Evolutionary conservation across 2,888 invertebrate genomes (phyloP), one percentile per base, ranked within the genome.

Genomic region (Xanthia icteritia): DNA sequence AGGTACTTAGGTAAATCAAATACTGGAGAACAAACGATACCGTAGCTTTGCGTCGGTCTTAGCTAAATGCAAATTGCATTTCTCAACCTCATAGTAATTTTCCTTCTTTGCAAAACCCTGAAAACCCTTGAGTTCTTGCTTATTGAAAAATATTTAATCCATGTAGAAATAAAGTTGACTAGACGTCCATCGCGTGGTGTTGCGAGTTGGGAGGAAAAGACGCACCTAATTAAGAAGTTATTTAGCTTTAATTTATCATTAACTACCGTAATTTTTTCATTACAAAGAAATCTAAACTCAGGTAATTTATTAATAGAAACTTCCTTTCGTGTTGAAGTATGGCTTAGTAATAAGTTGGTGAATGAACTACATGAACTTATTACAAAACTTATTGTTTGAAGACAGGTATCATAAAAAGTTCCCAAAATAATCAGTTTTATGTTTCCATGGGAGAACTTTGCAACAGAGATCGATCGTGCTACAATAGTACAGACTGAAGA

Each of bases 391-490:
- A 11, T 60, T 60, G 60, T 27, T 58, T 17, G 5, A n/a, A n/a
- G 0, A 23, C 20, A 63, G 13, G 15, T 56, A 63, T 31, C 31
- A 70, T 48, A 58, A 66, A 81, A 75, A 63, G 15, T 64, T 63
- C 5, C 31, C 27, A 1, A 39, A 36, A 39, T 4, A 67, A 67
- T 67, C 48, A 67, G 39, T 51, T 82, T 31, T 51, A 48, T 81
- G 5, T 77, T 39, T 23, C 8, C 15, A 45, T 60, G 36, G 27
- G 36, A 64, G 48, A 76, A 73, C 31, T 74, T 85, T 66, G 56
- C 39, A 81, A 72, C 61, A 77, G 23, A 61, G 58, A 82, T 77
- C 65, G 64, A 76, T 81, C 56, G 64, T 56, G 31, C 23, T 56
- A 27, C 31, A 61, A 65, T 61, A 60, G 63, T 60, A 65, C 67